Conservation (phyloP, 1,140 invertebrate species). For the Eubasilissa regina region DNA sequence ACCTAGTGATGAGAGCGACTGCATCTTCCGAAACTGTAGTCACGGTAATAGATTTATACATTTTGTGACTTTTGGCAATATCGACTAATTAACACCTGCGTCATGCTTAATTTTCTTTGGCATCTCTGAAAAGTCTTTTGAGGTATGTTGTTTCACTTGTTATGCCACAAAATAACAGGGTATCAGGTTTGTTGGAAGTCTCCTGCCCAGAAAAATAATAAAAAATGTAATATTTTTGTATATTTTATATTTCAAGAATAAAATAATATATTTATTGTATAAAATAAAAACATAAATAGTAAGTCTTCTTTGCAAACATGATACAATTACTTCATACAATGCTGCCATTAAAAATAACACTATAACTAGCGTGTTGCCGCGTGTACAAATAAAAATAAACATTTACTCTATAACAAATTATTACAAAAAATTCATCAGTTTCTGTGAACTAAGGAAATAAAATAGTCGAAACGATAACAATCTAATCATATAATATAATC, state of each 20-base stretch:
- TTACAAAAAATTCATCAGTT: neutral
- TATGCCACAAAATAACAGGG: no score
- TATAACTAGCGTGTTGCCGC: neutral
- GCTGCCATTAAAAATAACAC: neutral
- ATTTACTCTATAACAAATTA: neutral
- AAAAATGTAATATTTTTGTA: neutral
- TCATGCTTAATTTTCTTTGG: no score
- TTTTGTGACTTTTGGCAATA: no score
- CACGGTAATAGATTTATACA: no score
- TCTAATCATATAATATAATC: neutral
- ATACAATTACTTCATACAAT: neutral
- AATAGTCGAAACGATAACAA: neutral
- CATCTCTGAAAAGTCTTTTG: no score
- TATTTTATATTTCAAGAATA: constrained; percentile 14
- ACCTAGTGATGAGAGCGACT: no score
- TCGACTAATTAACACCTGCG: no score
- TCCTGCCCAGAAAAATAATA: neutral
- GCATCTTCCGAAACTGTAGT: no score
- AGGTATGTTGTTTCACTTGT: no score
- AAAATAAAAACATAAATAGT: constrained; percentile 15
- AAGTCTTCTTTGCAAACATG: constrained; percentile 8
- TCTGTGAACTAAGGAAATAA: neutral
- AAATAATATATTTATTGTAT: constrained; percentile 19
- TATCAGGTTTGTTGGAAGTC: no score
- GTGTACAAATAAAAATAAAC: neutral